Base-by-base conservation (phyloP, 2,113 vertebrate genomes). In the Pseudorasbora parva region DNA sequence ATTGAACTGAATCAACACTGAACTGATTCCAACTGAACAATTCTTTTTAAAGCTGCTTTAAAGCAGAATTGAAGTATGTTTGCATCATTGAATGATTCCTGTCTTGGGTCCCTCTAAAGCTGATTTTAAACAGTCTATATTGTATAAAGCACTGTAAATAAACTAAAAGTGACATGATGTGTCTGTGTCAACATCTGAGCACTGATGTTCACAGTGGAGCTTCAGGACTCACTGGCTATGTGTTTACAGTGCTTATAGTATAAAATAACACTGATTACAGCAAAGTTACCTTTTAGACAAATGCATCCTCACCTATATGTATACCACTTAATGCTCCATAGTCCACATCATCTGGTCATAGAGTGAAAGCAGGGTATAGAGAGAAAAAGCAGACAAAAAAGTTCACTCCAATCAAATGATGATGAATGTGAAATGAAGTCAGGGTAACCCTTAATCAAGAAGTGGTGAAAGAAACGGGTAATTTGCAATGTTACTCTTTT, bases 301-400 rank as follows among this genome's bases (percentile, higher is more conserved):
- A 64, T 4, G 54, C 8, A 75, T 57, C 1, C 82, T 89, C 25
- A 86, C 82, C 88, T 60, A 84, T 82, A 25, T 82, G 64, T 21
- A 84, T 83, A 41, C 82, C 84, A 25, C 57, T 56, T 59, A 87
- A 76, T 10, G 83, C 82, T 9, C 78, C 54, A 21, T 82, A 88
- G 54, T 88, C 87, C n/a, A 80, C 79, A n/a, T 84, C 60, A 25
- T 72, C 86, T 75, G 51, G 5, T 43, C 27, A 27, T 45, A 5
- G 23, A 10, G 51, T 30, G 56, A 64, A 37, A 23, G 43, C 41
- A 69, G 5, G 49, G 54, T 11, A 47, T 37, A 81, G 15, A 37
- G 74, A 66, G 19, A 56, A 47, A 37, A 56, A 23, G n/a, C n/a
- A 77, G 30, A 33, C 75, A 27, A 43, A 37, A n/a, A 45, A 27